A percentile compares a stretch with the other conserved stretches of the same genome.
These are phyloP conservation scores for Lepidocolaptes lacrymiger DNA, from an alignment of 2,797 vertebrate genomes.

Conservation along the genomic window DNA sequence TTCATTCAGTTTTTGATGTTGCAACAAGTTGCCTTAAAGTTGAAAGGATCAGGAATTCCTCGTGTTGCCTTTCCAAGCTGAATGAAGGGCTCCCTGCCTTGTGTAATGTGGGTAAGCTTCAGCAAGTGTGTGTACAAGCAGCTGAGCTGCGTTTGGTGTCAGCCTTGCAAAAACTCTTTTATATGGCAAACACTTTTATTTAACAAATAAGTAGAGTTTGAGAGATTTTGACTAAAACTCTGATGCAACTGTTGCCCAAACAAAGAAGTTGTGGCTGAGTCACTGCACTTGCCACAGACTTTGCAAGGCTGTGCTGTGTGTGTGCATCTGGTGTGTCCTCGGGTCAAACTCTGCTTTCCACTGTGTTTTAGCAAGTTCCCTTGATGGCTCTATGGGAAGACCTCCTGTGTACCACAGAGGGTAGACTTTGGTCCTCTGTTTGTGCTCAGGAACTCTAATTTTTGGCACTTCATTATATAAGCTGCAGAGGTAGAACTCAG, in stretches of 20 bases:
- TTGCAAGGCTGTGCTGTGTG: neutral
- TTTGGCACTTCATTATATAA: slow-evolving; percentile 38
- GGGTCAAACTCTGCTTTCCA: slow-evolving; percentile 17
- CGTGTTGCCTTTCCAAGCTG: neutral
- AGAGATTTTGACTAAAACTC: neutral
- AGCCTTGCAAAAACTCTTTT: slow-evolving; percentile 10
- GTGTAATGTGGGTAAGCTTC: neutral
- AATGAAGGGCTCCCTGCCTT: neutral
- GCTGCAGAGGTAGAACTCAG: slow-evolving; percentile 59
- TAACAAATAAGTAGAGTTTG: neutral
- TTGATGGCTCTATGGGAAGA: neutral
- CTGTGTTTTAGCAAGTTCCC: neutral
- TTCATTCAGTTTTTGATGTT: neutral
- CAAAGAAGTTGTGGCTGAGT: neutral
- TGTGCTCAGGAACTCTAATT: neutral
- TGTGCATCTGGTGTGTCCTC: neutral
- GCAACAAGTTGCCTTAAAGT: neutral
- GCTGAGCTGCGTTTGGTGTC: neutral
- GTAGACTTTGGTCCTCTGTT: neutral
- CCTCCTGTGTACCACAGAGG: neutral
- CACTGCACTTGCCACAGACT: neutral
- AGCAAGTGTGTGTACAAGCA: neutral
- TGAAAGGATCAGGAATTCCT: neutral
- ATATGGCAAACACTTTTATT: rapidly evolving
- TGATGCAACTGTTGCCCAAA: rapidly evolving